Conservation (phyloP, 2,113 vertebrate species). For the Theropithecus gelada region DNA sequence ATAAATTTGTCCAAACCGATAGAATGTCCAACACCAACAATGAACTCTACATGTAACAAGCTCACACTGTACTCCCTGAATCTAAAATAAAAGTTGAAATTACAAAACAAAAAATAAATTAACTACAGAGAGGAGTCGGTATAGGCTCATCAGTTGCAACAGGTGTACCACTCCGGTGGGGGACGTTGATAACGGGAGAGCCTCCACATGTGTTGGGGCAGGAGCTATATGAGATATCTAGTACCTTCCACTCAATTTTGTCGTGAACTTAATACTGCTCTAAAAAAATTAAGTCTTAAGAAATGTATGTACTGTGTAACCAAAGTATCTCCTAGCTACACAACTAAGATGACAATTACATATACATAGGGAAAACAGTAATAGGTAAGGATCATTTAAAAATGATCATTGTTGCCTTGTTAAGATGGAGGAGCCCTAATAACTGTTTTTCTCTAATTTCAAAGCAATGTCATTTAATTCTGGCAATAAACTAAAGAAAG, state of each 20-base stretch:
- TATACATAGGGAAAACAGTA: not conserved
- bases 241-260: not conserved
- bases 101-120: no score
- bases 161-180: not conserved
- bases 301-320: not conserved
- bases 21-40: not conserved
- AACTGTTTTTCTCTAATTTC: not conserved
- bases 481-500: not conserved
- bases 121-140: not conserved
- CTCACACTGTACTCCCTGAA: no score
- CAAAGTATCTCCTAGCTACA: not conserved
- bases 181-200: not conserved
- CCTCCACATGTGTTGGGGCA: rapidly evolving
- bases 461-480: not conserved
- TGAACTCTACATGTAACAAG: not conserved
- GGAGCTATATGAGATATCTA: not conserved
- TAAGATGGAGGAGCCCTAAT: not conserved
- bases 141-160: not conserved
- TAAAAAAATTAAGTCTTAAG: not conserved
- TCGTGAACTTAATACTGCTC: not conserved
- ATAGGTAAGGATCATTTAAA: not conserved
- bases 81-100: no score
- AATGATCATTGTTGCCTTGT: not conserved
- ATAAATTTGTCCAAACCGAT: not conserved
- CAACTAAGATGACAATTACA: rapidly evolving